Conservation (phyloP, 2,888 invertebrate genomes). For the Sialis fuliginosa region DNA sequence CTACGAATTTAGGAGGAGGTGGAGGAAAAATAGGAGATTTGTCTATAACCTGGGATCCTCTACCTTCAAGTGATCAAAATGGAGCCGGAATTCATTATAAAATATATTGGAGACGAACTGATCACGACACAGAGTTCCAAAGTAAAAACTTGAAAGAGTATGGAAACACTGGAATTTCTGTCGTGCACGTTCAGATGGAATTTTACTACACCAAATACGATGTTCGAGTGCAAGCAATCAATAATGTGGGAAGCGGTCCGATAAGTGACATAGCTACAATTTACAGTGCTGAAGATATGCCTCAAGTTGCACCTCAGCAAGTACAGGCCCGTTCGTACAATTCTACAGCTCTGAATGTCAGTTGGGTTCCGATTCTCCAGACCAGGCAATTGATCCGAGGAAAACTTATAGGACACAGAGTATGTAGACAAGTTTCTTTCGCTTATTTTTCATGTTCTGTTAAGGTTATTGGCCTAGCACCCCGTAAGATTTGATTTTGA, state of each 20-base stretch:
- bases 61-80: slow-evolving; percentile 65
- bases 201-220: slow-evolving; percentile 72
- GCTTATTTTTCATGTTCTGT: not conserved
- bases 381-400: slow-evolving; percentile 72
- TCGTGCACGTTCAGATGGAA: slow-evolving; percentile 53
- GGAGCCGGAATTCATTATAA: slow-evolving; percentile 81
- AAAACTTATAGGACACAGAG: slow-evolving; percentile 79
- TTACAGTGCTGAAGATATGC: slow-evolving; percentile 84
- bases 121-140: slow-evolving; percentile 59
- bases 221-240: slow-evolving; percentile 71
- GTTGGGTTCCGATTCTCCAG: slow-evolving; percentile 76
- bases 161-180: slow-evolving; percentile 62
- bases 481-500: too few relatives aligned
- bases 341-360: slow-evolving; percentile 81
- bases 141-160: slow-evolving; percentile 46
- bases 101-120: slow-evolving; percentile 68
- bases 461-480: too few relatives aligned
- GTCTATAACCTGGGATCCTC: slow-evolving; percentile 74
- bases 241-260: slow-evolving; percentile 67
- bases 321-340: slow-evolving; percentile 67
- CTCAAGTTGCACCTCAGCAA: slow-evolving; percentile 72
- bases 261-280: slow-evolving; percentile 56
- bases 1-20: slow-evolving; percentile 72
- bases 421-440: slow-evolving; percentile 20
- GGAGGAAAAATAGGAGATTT: slow-evolving; percentile 92